Evolutionary conservation across 2,113 vertebrate species (phyloP).

Genomic region (Heteronetta atricapilla): DNA sequence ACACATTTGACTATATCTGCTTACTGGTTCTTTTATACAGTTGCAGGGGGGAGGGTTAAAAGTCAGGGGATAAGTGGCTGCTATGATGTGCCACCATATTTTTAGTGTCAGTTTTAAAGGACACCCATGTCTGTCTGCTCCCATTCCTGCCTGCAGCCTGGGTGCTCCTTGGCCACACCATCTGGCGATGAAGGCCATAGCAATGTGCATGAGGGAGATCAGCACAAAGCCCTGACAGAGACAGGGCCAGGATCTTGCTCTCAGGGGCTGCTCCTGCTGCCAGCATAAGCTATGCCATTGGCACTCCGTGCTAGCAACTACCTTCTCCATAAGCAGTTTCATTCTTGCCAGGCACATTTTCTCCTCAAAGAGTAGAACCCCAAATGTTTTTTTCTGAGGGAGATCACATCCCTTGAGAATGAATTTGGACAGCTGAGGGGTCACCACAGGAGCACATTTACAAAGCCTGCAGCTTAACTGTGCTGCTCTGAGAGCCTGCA

Average conservation of each 20-base stretch:
- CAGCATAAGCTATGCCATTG: not conserved
- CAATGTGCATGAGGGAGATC: constrained; percentile 4
- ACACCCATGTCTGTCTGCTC: not conserved
- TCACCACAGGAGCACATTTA: not conserved
- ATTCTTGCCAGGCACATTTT: not conserved
- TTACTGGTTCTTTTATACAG: not conserved
- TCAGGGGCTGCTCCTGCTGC: not conserved
- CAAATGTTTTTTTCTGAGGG: not conserved
- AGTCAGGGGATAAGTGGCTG: not conserved
- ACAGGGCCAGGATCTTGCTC: not conserved
- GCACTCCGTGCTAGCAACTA: not conserved
- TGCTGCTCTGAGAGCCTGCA: not conserved
- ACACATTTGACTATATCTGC: not conserved
- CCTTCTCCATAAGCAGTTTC: not conserved
- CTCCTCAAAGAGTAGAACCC: not conserved
- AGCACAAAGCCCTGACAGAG: constrained; percentile 14
- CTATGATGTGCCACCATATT: not conserved
- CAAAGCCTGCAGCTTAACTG: not conserved
- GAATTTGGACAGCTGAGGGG: not conserved
- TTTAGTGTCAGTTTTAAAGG: not conserved
- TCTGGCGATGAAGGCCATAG: not conserved
- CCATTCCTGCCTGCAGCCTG: not conserved
- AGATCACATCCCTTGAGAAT: not conserved
- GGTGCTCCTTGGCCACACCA: not conserved
- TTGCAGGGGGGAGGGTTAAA: not conserved